Percentiles rank a stretch among this genome's conserved stretches.
These are phyloP conservation scores for Anastrepha ludens DNA, from an alignment of 1,140 invertebrate species.

Conservation along the genomic window DNA sequence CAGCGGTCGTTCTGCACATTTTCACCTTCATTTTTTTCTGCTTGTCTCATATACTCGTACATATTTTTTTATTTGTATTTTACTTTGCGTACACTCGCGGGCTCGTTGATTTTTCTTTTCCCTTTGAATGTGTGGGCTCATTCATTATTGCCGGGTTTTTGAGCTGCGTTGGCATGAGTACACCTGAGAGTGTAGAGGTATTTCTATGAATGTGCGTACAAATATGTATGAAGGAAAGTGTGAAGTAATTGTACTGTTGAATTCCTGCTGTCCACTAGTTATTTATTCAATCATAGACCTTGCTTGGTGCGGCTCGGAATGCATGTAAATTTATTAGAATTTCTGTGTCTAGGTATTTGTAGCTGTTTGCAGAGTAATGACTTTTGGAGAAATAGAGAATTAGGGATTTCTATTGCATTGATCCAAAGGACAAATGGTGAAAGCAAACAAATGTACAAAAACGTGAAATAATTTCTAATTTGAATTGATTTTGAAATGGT, in stretches of 20 bases:
- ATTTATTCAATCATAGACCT: conserved; percentile 23
- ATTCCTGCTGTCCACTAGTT: background rate
- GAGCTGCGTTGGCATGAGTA: background rate
- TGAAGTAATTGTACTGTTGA: background rate
- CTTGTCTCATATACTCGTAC: background rate
- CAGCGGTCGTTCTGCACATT: background rate
- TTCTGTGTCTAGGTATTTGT: no score
- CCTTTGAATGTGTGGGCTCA: background rate
- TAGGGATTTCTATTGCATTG: no score
- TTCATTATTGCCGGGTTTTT: conserved; percentile 21
- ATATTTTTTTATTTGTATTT: conserved; percentile 15
- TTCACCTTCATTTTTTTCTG: conserved; percentile 6
- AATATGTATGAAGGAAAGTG: background rate
- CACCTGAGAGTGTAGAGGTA: background rate
- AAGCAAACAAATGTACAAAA: no score
- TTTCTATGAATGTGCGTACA: background rate
- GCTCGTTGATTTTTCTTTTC: conserved; percentile 37
- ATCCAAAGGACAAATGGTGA: no score
- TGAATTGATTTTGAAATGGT: no score
- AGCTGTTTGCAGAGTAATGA: no score
- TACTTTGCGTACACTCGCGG: background rate
- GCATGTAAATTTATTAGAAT: no score
- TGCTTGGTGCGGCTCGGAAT: background rate
- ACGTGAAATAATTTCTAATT: no score
- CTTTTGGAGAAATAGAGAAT: no score